Base-by-base conservation (phyloP, 2,113 vertebrate species). In the Macrotus californicus region DNA sequence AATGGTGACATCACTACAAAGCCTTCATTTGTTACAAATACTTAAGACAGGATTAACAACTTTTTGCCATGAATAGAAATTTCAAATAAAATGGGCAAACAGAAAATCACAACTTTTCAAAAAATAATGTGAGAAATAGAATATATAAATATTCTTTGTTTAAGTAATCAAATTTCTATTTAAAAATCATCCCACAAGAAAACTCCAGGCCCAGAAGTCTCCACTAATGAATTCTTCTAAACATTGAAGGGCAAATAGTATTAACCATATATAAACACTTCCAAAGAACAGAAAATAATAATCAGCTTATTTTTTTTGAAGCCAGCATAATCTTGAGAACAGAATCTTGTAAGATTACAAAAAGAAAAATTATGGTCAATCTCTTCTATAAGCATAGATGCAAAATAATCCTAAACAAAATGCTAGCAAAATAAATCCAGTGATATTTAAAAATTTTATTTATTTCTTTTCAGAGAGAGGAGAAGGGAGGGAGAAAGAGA, bases 271-370 rank as follows among this genome's bases (percentile, higher is more conserved):
- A 73, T 26, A 36, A 59, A 75, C 9, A 48, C 29, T 59, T 79
- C 31, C n/a, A 90, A 18, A 96, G 64, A 94, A 72, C 21, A 82
- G 54, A 94, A 77, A 87, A 52, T 9, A 61, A 29, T 0, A 54
- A 34, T 46, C 24, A 48, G 29, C n/a, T 94, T 69, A 81, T 66
- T 81, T 89, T 81, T 89, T 81, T 77, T 94, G 52, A 94, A 86
- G 46, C 4, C 34, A 75, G 34, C 22, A 83, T 90, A 87, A 83
- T 72, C 34, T 86, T 39, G 10, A 90, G 7, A 66, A 6, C 12
- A 94, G 90, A 83, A 83, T 66, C 29, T 15, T 77, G 21, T 46
- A 86, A 12, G 19, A 90, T 34, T 79, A 72, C 67, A 59, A 56
- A 87, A 69, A 31, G 26, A 34, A 91, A 87, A 82, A 67, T n/a